Conservation (phyloP, 2,888 invertebrate species). For the Ptilodon capucinus region DNA sequence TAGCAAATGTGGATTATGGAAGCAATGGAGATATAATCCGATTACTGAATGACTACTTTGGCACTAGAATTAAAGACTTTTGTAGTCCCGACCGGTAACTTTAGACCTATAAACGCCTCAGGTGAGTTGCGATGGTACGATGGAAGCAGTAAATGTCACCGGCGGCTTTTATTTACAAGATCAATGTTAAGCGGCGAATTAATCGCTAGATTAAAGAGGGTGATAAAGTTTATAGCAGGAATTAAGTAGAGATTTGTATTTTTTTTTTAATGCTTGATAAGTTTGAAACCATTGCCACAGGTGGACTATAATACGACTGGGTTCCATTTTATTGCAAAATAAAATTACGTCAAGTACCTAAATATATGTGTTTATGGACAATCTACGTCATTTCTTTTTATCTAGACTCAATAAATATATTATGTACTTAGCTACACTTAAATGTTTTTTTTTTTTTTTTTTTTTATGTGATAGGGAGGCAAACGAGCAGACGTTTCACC, state of each 20-base stretch:
- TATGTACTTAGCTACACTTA: no score
- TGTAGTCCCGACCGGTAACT: neutral
- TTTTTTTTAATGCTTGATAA: no score
- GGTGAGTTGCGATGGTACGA: neutral
- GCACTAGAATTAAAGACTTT: neutral
- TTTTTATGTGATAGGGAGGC: no score
- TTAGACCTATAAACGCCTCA: neutral
- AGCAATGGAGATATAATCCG: neutral
- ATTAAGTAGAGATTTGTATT: neutral
- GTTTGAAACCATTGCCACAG: no score
- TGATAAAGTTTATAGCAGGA: constrained; percentile 12
- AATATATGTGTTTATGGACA: no score
- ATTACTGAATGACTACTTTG: neutral
- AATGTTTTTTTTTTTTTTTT: no score
- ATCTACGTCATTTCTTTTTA: no score
- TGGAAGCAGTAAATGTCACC: neutral
- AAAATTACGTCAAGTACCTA: no score
- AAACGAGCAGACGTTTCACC: no score
- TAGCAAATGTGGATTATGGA: neutral
- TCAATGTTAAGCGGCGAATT: neutral
- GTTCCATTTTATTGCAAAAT: no score
- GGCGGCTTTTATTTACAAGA: neutral
- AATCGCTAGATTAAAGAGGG: constrained; percentile 3
- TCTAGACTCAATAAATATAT: no score
- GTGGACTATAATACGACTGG: no score